These are phyloP conservation scores for Buphagus erythrorhynchus DNA, from an alignment of 2,797 vertebrate genomes.

Conservation along the genomic window DNA sequence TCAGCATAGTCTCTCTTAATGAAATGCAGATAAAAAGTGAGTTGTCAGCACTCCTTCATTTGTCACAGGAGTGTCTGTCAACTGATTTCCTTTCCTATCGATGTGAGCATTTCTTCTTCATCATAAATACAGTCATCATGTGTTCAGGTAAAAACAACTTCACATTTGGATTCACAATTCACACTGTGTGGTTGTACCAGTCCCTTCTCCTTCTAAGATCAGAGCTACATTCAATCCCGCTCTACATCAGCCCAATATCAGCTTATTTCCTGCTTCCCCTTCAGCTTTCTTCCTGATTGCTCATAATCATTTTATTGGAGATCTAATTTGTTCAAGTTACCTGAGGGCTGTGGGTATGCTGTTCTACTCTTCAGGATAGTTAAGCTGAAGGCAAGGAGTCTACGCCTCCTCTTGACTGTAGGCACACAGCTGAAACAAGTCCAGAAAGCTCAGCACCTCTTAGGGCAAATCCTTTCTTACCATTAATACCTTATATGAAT, in stretches of 20 bases:
- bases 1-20: not conserved
- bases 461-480: not conserved
- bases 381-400: not conserved
- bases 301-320: not conserved
- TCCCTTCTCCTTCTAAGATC: not conserved
- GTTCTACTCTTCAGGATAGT: not conserved
- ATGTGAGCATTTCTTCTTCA: not conserved
- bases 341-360: not conserved
- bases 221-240: not conserved
- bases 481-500: not conserved
- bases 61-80: not conserved
- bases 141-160: not conserved
- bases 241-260: not conserved
- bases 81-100: not conserved
- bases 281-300: not conserved
- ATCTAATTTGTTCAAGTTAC: not conserved
- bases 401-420: not conserved
- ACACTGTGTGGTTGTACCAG: rapidly evolving
- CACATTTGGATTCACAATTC: not conserved
- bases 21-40: not conserved
- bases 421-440: not conserved
- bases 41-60: not conserved
- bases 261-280: not conserved
- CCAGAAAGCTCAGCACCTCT: not conserved
- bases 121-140: rapidly evolving